These are phyloP conservation scores for Nomada fabriciana DNA, from an alignment of 2,888 invertebrate species.

Conservation along the genomic window DNA sequence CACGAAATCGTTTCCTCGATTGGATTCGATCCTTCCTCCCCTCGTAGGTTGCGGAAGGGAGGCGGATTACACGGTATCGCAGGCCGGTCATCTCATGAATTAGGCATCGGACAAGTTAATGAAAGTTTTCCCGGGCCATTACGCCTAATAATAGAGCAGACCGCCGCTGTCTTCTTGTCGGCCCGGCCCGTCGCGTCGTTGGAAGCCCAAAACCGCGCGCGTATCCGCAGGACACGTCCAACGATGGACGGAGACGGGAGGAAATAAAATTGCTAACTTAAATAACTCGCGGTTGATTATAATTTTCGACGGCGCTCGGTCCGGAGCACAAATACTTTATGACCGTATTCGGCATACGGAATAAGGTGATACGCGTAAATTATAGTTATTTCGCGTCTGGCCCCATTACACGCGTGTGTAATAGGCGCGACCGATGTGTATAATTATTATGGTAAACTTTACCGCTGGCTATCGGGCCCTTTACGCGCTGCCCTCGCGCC, in stretches of 20 bases:
- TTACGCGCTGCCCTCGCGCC: background rate
- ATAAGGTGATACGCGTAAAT: constrained; percentile 61
- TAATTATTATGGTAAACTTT: constrained; percentile 58
- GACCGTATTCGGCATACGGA: constrained; percentile 52
- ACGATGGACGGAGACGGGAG: constrained; percentile 36
- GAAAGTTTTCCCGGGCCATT: constrained; percentile 74
- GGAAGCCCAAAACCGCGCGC: constrained; percentile 18
- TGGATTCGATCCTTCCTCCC: constrained; percentile 24
- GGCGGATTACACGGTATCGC: constrained; percentile 68
- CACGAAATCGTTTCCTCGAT: constrained; percentile 58
- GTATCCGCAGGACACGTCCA: constrained; percentile 35
- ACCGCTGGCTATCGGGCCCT: constrained; percentile 36
- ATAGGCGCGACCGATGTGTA: constrained; percentile 52
- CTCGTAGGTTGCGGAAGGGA: background rate
- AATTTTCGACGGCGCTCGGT: constrained; percentile 51
- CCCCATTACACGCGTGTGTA: constrained; percentile 50
- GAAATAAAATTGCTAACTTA: constrained; percentile 57
- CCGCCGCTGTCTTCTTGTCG: constrained; percentile 53
- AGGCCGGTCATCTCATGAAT: constrained; percentile 72
- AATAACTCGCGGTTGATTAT: constrained; percentile 62
- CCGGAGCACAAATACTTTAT: constrained; percentile 56
- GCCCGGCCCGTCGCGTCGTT: constrained; percentile 9
- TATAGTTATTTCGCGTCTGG: constrained; percentile 59
- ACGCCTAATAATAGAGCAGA: constrained; percentile 73
- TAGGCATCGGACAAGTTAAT: constrained; percentile 74